Evolutionary conservation across 2,797 vertebrate species (phyloP), one percentile per base, ranked within the genome.

Genomic region (Melanotaenia pygmaea): DNA sequence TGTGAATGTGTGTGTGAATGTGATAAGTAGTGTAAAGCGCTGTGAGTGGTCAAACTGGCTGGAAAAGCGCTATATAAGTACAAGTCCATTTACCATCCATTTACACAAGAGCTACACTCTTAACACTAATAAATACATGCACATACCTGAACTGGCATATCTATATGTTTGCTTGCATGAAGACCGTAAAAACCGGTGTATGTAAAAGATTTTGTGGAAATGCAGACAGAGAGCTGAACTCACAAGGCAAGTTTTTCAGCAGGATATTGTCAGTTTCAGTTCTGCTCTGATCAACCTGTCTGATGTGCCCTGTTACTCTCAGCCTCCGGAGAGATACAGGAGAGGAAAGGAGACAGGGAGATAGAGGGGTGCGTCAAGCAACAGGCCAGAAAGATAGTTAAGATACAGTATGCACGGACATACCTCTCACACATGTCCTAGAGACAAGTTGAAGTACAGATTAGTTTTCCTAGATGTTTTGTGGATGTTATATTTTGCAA

Each of bases 201-300:
- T 12, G 16, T 20, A 1, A 32, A 16, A 3, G 18, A 11, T 22
- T 43, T 61, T 30, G 51, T 20, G 59, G 22, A 57, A 58, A 66
- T 7, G 5, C 24, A 16, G 18, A 64, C 35, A 10, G 5, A 16
- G 50, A 59, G 38, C 32, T 53, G 20, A 13, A 5, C 34, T 22
- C 45, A 54, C 63, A 1, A 1, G 34, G 62, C 37, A 68, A 64
- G 74, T 71, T 67, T 59, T 83, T 87, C 82, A 79, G 82, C 37
- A 18, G 59, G 77, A 76, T 67, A 47, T 62, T 83, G 84, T 81
- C 81, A 82, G 71, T 53, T 13, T 14, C 76, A 50, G 88, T 89
- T 92, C 88, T 90, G 85, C 88, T 90, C 85, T 63, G 73, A 88
- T 93, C 81, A 83, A 88, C 91, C 74, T 84, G 90, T 92, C 91